Evolutionary conservation across 2,113 vertebrate species (phyloP), one percentile per base, ranked within the genome.

Genomic region (Tricholaema leucomelas): DNA sequence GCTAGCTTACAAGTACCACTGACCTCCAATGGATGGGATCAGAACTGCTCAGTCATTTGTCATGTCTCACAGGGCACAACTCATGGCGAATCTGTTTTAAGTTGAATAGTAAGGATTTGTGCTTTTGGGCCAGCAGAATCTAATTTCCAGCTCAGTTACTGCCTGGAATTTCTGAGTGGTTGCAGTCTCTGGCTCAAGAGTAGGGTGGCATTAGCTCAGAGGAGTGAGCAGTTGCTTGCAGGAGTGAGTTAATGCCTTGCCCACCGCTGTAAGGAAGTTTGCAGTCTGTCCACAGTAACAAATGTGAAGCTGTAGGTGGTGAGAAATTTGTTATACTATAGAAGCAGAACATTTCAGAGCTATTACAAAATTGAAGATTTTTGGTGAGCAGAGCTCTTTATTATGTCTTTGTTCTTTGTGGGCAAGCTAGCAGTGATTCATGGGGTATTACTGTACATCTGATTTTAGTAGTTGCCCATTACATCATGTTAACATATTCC

Each of bases 401-500:
- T 94, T 95, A 95, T 91, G 88, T 74, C 91, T 88, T 86, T 95
- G 79, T 92, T 96, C 42, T 0, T 94, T 95, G 77, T 89, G 91
- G 80, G 85, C 90, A 90, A 73, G 86, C 91, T 84, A 95, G 95
- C 94, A 94, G 58, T 97, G 96, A 98, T 98, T 96, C 95, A 97
- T 97, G 93, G 82, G 96, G 95, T 96, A 97, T 96, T 97, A 96
- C 95, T 95, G 82, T 94, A 91, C 93, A 89, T 95, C 96, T 96
- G 95, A 96, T 91, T 97, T 96, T 93, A 93, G 92, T 91, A 93
- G 94, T 91, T 96, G 90, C 81, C 93, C 85, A 91, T 98, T 97
- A 97, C 87, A 96, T 96, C 93, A 95, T 96, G 97, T 97, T 97
- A 97, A 96, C 95, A 91, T 97, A 97, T 97, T 98, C 97, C 96